Base-by-base conservation (phyloP, 2,797 vertebrate genomes). In the Ctenopoma kingsleyae region DNA sequence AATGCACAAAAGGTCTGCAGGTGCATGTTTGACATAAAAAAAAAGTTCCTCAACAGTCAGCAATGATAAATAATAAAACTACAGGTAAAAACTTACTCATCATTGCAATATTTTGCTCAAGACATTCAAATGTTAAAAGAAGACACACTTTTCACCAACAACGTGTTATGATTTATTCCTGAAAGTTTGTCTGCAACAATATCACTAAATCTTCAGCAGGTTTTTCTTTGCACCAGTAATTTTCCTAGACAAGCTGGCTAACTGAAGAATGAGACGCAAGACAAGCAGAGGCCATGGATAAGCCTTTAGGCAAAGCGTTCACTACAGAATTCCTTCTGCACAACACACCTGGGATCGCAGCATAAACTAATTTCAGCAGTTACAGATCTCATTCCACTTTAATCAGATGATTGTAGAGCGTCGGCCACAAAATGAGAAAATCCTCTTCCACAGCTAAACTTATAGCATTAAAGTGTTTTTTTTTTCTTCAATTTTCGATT, bases 371-470 rank as follows among this genome's bases (percentile, higher is more conserved):
- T 80, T 82, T 49, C 65, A 70, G 68, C 59, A 67, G 64, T 85
- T 75, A 63, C 48, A 76, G 38, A 49, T 83, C 53, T 80, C 65
- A 76, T 77, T 30, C 22, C 16, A 43, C 50, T 80, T 82, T 81
- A 75, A 69, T 59, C 63, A 67, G 71, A 83, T 70, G 68, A 83
- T 76, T 66, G 57, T 20, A 55, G 65, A 17, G 41, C 16, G 5
- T 57, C 50, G 16, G 51, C 63, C 51, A 70, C 55, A 58, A 87
- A 82, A 84, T 84, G 72, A 86, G 67, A 83, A 82, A 84, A 58
- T 47, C 65, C 65, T 64, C 36, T 27, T 60, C 46, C 38, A 44
- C 22, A 50, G 48, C 44, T 52, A 55, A 75, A 70, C 46, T 50
- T 80, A 58, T 8, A 59, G 70, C 52, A 62, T 66, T 74, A 62